Evolutionary conservation across 2,113 vertebrate genomes (phyloP), one percentile per base, ranked within the genome.

Genomic region (Rhinopomastus cyanomelas): DNA sequence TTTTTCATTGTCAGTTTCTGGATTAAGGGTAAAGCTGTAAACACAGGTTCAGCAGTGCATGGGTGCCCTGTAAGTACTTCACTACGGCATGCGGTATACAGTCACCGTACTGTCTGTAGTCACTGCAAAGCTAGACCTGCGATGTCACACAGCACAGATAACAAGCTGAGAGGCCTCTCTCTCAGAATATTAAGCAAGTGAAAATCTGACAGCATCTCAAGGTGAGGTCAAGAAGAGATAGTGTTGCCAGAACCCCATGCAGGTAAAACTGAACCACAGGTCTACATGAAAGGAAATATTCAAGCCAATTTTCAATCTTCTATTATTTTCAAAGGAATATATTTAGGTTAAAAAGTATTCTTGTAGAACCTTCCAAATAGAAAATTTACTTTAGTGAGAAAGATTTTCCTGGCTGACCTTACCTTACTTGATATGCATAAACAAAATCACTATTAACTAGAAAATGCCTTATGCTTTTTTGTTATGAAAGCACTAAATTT

Each of bases 151-250:
- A 55, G 30, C 17, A 36, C 20, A 56, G 29, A 23, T 74, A 88
- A 85, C 75, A 91, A 89, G 44, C 42, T 67, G 74, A 88, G 55
- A 92, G 87, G 85, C 87, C n/a, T n/a, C n/a, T n/a, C 82, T 77
- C 71, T 0, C 0, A 90, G 78, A 93, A 78, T 32, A 36, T 88
- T 87, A 74, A 87, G 52, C 71, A 51, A 90, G 71, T 57, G 34
- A 88, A 36, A 86, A 66, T 72, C 42, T 82, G 60, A 73, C 82
- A 92, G 73, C 16, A 88, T 84, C 82, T 88, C 94, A 81, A 86
- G 55, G 59, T 90, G 72, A 85, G 55, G 57, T 46, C 73, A 86
- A 78, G 61, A 92, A 81, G 32, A 86, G 39, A 20, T 32, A 46
- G 26, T 48, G 71, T 17, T 90, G 34, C 36, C 89, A 85, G 53